These are phyloP conservation scores for Spea multiplicata DNA, from an alignment of 2,113 vertebrate species.

Conservation along the genomic window DNA sequence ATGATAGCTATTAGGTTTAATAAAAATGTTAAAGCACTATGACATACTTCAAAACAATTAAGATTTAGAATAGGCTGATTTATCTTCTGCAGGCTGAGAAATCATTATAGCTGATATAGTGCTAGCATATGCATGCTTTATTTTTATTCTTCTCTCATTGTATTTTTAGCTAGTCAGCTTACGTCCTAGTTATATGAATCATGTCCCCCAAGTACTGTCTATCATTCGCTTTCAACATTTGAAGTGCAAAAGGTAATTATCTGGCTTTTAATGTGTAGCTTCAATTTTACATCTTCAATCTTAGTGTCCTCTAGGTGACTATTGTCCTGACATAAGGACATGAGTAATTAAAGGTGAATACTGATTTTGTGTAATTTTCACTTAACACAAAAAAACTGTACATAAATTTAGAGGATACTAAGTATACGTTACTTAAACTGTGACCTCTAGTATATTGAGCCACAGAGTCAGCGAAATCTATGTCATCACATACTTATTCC, in stretches of 20 bases:
- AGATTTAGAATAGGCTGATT: conserved; percentile 42
- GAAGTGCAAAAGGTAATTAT: conserved; percentile 46
- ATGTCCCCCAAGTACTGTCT: conserved; percentile 47
- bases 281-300: conserved; percentile 44
- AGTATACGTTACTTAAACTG: background rate
- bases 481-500: background rate
- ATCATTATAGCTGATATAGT: conserved; percentile 37
- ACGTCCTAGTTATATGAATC: conserved; percentile 41
- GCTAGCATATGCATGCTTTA: conserved; percentile 47
- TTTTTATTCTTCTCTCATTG: conserved; percentile 42
- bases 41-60: conserved; percentile 49
- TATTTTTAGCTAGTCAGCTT: conserved; percentile 44
- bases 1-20: conserved; percentile 41
- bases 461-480: background rate
- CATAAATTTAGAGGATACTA: conserved; percentile 7
- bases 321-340: conserved; percentile 44
- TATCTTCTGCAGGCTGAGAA: conserved; percentile 31
- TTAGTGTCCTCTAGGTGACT: conserved; percentile 45
- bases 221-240: conserved; percentile 35
- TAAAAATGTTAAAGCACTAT: conserved; percentile 45
- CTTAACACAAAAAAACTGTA: background rate
- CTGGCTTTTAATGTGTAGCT: conserved; percentile 40
- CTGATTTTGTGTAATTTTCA: conserved; percentile 25
- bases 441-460: background rate
- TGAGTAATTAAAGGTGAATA: conserved; percentile 42